These are phyloP conservation scores for Epinephelus malabaricus DNA, from an alignment of 2,797 vertebrate genomes.

Conservation along the genomic window DNA sequence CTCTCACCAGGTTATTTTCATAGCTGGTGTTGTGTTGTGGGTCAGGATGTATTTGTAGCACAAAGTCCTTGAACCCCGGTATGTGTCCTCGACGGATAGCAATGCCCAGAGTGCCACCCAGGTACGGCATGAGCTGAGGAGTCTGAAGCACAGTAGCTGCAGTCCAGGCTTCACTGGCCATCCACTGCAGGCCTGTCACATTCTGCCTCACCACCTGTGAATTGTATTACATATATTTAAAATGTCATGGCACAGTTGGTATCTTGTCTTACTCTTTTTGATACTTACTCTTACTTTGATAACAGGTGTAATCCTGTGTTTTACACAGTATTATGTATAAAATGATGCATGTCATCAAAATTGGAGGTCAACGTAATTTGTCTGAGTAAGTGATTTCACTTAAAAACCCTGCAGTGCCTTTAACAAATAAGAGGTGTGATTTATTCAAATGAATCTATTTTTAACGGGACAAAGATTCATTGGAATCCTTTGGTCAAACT, in stretches of 20 bases:
- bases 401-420: background rate
- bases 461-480: background rate
- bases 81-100: constrained; percentile 81
- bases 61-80: constrained; percentile 67
- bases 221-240: background rate
- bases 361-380: background rate
- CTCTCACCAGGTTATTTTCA: constrained; percentile 59
- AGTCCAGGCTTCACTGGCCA: constrained; percentile 67
- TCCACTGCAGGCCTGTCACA: constrained; percentile 66
- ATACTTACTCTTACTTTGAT: background rate
- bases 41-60: constrained; percentile 60
- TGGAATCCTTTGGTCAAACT: background rate
- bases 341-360: background rate
- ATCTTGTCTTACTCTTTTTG: background rate
- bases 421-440: background rate
- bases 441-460: background rate
- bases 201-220: constrained; percentile 67
- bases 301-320: background rate
- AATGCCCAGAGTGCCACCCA: constrained; percentile 74
- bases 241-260: background rate
- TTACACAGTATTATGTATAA: too few relatives aligned
- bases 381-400: background rate
- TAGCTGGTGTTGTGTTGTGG: constrained; percentile 16
- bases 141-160: constrained; percentile 53
- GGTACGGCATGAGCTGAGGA: constrained; percentile 52